A percentile compares a stretch with the other conserved stretches of the same genome.
Conservation (phyloP, 1,140 invertebrate genomes). For the Nilaparvata lugens region DNA sequence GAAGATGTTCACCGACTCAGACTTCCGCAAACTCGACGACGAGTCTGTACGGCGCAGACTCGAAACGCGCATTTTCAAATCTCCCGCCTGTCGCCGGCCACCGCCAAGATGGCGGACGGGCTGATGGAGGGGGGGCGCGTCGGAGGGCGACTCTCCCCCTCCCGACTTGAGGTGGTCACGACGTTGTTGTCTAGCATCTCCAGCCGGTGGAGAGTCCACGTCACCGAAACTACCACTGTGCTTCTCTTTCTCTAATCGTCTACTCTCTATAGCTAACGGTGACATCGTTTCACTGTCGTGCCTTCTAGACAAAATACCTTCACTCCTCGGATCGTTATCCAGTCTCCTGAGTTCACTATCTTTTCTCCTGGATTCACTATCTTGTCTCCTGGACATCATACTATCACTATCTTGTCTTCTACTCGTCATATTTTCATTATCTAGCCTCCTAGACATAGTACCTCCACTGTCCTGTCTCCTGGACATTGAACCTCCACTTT, state of each 20-base stretch:
- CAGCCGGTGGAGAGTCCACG: constrained; percentile 6
- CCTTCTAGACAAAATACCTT: too few relatives aligned
- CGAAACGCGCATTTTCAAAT: constrained; percentile 20
- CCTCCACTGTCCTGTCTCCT: too few relatives aligned
- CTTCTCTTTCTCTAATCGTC: constrained; percentile 15
- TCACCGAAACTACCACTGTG: constrained; percentile 15
- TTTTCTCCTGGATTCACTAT: too few relatives aligned
- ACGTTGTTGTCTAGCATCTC: not conserved
- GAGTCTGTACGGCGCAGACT: constrained; percentile 36
- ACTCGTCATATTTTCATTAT: too few relatives aligned
- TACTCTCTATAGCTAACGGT: not conserved
- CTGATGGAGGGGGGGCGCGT: not conserved
- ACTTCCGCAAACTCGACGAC: constrained; percentile 46
- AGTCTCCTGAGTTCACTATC: too few relatives aligned
- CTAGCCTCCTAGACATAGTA: too few relatives aligned
- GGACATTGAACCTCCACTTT: too few relatives aligned
- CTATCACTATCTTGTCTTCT: too few relatives aligned
- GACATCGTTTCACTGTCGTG: not conserved
- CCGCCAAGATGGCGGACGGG: constrained; percentile 3
- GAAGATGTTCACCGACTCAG: constrained; percentile 81
- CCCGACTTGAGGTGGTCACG: not conserved
- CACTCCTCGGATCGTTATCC: too few relatives aligned
- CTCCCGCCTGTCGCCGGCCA: not conserved
- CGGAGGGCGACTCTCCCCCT: not conserved
- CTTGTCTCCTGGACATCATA: too few relatives aligned